These are phyloP conservation scores for Cheirogaleus medius DNA, from an alignment of 2,113 vertebrate species.

Conservation along the genomic window DNA sequence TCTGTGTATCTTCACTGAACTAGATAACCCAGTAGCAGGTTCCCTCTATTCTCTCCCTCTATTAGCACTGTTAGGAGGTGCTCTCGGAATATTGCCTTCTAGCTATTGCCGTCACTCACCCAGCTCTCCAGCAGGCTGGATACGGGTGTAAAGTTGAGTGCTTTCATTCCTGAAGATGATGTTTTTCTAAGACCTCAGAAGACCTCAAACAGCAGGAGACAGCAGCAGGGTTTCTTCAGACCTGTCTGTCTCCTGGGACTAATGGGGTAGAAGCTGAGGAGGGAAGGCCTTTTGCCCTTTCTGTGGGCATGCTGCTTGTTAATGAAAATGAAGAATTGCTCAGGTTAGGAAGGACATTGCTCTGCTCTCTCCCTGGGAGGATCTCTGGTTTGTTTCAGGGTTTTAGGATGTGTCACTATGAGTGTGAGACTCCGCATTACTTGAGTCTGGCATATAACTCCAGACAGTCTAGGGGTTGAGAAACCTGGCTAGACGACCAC, in stretches of 20 bases:
- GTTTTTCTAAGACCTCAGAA: not conserved
- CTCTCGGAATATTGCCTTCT: not conserved
- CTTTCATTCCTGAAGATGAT: not conserved
- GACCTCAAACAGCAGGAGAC: not conserved
- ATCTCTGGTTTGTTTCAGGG: not conserved
- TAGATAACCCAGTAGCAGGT: not conserved
- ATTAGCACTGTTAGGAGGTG: not conserved
- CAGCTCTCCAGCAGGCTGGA: not conserved
- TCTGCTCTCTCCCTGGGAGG: not conserved
- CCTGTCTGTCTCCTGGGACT: not conserved
- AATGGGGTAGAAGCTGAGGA: not conserved
- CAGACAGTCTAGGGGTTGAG: not conserved
- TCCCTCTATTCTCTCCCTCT: not conserved
- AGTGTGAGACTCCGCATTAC: not conserved
- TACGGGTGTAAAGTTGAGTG: not conserved
- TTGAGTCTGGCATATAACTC: not conserved
- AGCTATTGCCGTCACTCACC: not conserved
- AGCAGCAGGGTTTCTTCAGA: not conserved
- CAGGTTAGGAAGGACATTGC: not conserved
- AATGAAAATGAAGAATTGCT: not conserved
- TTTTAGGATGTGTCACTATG: not conserved
- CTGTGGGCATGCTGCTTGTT: not conserved
- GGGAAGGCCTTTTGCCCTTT: not conserved
- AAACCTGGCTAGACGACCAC: not conserved
- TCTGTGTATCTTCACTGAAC: not conserved